Conservation (phyloP, 1,140 invertebrate genomes). For the Papilio polyxenes region DNA sequence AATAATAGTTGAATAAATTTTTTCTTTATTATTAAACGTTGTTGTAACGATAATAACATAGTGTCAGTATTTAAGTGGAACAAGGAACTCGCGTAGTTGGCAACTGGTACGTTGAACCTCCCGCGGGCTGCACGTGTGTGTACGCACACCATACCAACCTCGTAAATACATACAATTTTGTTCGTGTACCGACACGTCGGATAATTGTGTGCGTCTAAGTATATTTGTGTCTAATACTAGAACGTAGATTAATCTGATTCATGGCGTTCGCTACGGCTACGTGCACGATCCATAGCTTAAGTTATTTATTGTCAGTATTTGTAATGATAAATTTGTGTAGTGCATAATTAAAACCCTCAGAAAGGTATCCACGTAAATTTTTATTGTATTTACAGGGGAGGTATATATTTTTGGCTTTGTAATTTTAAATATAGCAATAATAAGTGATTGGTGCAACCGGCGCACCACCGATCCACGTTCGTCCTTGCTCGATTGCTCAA, state of each 20-base stretch:
- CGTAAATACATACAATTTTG: constrained; percentile 42
- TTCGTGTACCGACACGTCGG: constrained; percentile 38
- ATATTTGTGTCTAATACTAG: constrained; percentile 53
- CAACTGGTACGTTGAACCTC: constrained; percentile 78
- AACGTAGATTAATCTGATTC: constrained; percentile 72
- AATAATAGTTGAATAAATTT: constrained; percentile 21
- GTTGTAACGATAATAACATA: constrained; percentile 76
- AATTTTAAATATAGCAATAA: constrained; percentile 48
- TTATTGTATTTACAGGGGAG: neutral
- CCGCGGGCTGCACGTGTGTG: constrained; percentile 49
- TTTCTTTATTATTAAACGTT: constrained; percentile 63
- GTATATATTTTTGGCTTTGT: neutral
- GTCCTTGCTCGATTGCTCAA: constrained; percentile 75
- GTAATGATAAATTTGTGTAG: neutral
- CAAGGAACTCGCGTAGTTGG: constrained; percentile 78
- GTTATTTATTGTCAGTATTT: neutral
- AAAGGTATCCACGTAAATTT: neutral
- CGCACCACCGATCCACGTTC: constrained; percentile 52
- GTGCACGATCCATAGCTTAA: constrained; percentile 33
- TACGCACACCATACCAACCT: constrained; percentile 47
- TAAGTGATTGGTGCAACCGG: constrained; percentile 57
- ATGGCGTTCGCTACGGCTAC: constrained; percentile 48
- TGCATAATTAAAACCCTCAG: neutral
- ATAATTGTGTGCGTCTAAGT: constrained; percentile 53
- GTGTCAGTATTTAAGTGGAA: constrained; percentile 78